Evolutionary conservation across 2,797 vertebrate species (phyloP), one percentile per base, ranked within the genome.

Genomic region (Anguilla anguilla): DNA sequence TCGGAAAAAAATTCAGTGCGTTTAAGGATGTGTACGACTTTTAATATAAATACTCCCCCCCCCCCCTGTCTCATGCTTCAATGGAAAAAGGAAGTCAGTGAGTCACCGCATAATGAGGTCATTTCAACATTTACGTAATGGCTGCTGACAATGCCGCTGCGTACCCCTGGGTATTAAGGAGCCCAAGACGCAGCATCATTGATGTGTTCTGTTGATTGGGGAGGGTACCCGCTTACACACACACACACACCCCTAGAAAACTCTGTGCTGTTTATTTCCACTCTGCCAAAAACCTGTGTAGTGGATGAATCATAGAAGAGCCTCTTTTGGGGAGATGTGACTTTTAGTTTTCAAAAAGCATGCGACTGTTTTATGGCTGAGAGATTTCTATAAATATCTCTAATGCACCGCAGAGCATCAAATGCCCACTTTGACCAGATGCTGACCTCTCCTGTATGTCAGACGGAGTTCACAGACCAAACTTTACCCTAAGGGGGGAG

Each of bases 201-300:
- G 43, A 51, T 4, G 51, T 81, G 19, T 22, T 22, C n/a, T 22
- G 85, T 4, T 17, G 31, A 61, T 57, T 88, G 17, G 64, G 86
- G 82, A 28, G 57, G 88, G 74, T 1, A 87, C 88, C 90, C 89
- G 91, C 88, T 88, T 10, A 22, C 61, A 5, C 83, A 89, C 22
- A 22, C 61, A 4, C 55, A 17, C 90, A 43, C 89, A 83, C 53
- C 89, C 82, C 90, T 86, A 6, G 86, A 72, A 87, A 43, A 6
- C 35, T 17, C 35, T 43, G 35, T 6, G 6, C 2, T 2, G 6
- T 77, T 6, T 89, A 85, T 91, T 94, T 92, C 93, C 93, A 90
- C 89, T 90, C 91, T 86, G 93, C 93, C 90, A 93, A 91, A 89
- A 69, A n/a, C 15, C 51, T 25, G 4, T 88, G 91, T 91, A 94